These are phyloP conservation scores for Paguma larvata DNA, from an alignment of 2,797 vertebrate species.

Conservation along the genomic window DNA sequence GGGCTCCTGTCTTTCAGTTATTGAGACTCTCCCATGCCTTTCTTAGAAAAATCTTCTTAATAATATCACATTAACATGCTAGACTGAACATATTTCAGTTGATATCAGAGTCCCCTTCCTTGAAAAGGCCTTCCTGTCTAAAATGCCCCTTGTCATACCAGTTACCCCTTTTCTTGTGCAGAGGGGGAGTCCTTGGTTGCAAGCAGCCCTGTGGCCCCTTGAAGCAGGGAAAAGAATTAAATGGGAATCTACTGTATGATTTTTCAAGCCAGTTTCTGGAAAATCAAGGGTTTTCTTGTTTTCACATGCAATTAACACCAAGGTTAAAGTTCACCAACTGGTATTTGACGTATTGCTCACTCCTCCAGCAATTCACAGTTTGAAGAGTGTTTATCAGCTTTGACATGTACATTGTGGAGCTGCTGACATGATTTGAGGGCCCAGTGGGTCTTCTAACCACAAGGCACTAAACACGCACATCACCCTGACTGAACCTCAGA, in stretches of 20 bases:
- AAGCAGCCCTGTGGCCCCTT: neutral
- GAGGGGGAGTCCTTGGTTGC: neutral
- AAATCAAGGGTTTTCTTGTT: neutral
- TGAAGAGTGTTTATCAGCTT: neutral
- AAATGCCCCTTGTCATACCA: neutral
- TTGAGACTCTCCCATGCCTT: neutral
- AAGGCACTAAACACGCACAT: neutral
- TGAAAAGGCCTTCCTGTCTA: neutral
- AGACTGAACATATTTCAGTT: neutral
- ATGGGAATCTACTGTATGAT: neutral
- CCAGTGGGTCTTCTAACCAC: neutral
- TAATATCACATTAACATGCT: neutral
- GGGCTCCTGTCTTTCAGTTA: neutral
- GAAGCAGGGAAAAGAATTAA: neutral
- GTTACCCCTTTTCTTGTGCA: neutral
- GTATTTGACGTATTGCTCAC: neutral
- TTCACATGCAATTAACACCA: neutral
- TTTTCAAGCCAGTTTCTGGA: constrained; percentile 30
- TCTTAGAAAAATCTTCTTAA: neutral
- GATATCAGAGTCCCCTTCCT: neutral
- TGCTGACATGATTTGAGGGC: neutral
- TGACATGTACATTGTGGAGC: neutral
- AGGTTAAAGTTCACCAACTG: neutral
- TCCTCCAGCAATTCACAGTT: neutral
- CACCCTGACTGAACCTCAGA: neutral